phyloP scores from a whole-genome alignment of 1,140 invertebrate species.

The Listronotus bonariensis region DNA sequence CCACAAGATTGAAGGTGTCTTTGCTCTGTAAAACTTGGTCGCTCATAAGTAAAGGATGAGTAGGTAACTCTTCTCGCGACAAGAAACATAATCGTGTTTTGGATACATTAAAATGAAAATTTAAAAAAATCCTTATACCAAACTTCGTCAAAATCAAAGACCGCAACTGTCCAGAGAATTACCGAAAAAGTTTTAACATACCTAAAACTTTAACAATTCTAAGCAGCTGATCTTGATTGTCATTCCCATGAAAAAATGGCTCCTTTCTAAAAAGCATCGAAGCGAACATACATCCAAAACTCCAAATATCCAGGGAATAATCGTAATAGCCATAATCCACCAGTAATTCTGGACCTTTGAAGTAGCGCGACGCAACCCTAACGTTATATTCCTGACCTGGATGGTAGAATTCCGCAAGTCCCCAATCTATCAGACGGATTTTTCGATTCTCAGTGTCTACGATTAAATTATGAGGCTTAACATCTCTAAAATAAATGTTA shows the following conservation, averaged over 20 bases:
- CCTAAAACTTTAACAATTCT: slow-evolving; percentile 99
- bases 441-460: slow-evolving; percentile 77
- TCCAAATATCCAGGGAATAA: slow-evolving; percentile 99
- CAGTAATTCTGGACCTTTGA: slow-evolving; percentile 96
- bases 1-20: no score
- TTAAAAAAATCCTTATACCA: no score
- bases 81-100: no score
- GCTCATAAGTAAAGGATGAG: no score
- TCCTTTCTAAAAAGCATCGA: slow-evolving; percentile 99
- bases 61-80: no score
- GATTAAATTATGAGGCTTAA: slow-evolving; percentile 82
- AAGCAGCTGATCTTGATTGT: slow-evolving; percentile 99
- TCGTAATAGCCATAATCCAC: slow-evolving; percentile 99
- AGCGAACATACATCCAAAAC: slow-evolving; percentile 98
- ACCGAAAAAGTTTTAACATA: no score
- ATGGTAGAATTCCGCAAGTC: slow-evolving; percentile 81
- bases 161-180: no score
- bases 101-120: no score
- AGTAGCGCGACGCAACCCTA: slow-evolving; percentile 97
- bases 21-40: no score
- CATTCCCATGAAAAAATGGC: slow-evolving; percentile 99
- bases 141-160: no score
- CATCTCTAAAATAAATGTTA: slow-evolving; percentile 59
- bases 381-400: slow-evolving; percentile 98
- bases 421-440: slow-evolving; percentile 80